Evolutionary conservation across 2,888 invertebrate species (phyloP).

Genomic region (Onchidella celtica): DNA sequence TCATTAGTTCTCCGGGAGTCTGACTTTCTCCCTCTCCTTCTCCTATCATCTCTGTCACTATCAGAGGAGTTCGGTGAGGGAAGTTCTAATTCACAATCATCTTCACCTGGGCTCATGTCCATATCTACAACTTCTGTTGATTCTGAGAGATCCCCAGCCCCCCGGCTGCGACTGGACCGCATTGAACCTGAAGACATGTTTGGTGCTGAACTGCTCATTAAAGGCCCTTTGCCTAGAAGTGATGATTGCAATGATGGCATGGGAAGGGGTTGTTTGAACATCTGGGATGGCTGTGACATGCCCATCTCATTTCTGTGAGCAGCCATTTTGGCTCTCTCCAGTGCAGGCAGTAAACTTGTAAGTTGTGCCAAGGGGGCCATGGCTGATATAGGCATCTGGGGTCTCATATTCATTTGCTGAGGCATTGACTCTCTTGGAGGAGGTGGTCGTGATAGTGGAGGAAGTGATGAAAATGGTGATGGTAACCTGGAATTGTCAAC

Average conservation of each 20-base stretch:
- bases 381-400: constrained; percentile 40
- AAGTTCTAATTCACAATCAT: constrained; percentile 71
- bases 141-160: constrained; percentile 55
- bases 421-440: constrained; percentile 38
- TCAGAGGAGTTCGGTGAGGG: constrained; percentile 59
- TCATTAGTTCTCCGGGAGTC: constrained; percentile 18
- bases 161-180: not conserved
- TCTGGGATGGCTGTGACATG: constrained; percentile 1
- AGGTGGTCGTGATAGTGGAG: constrained; percentile 42
- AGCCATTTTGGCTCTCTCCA: constrained; percentile 47
- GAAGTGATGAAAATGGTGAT: constrained; percentile 44
- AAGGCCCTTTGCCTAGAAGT: constrained; percentile 48
- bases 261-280: constrained; percentile 18
- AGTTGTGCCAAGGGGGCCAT: constrained; percentile 45
- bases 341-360: constrained; percentile 42
- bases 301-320: not conserved
- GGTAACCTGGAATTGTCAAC: constrained; percentile 43
- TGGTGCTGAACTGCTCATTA: constrained; percentile 38
- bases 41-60: constrained; percentile 11
- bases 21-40: not conserved
- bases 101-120: constrained; percentile 83
- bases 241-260: constrained; percentile 16
- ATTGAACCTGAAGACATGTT: not conserved
- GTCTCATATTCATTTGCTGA: constrained; percentile 30
- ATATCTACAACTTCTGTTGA: constrained; percentile 83